Conservation (phyloP, 2,797 vertebrate species). For the Pteronotus mesoamericanus region DNA sequence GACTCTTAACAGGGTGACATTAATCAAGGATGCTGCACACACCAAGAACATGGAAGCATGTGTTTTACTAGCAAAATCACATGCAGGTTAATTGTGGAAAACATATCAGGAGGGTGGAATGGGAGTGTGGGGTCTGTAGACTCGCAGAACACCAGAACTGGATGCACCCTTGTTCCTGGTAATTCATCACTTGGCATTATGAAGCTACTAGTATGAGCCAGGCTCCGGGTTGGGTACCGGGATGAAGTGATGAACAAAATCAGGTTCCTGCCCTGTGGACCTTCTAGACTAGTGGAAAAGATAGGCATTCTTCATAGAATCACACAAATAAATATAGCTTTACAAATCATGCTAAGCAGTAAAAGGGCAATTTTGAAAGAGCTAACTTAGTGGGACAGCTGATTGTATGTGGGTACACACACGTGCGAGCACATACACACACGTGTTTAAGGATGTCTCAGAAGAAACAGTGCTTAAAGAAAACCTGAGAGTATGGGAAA, state of each 20-base stretch:
- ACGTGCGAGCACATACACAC: rapidly evolving
- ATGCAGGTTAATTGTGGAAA: neutral
- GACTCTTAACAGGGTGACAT: neutral
- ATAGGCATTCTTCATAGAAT: neutral
- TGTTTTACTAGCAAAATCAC: neutral
- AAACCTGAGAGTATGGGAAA: neutral
- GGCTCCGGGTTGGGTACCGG: neutral
- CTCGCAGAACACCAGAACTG: neutral
- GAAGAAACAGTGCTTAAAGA: neutral
- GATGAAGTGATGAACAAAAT: neutral
- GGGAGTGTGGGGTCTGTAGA: neutral
- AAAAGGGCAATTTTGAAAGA: neutral
- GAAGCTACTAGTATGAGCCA: neutral
- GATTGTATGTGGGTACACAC: neutral
- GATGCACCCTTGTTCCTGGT: neutral
- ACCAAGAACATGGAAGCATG: neutral
- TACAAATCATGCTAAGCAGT: neutral
- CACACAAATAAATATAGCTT: neutral
- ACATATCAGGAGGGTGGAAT: neutral
- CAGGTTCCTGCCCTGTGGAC: neutral
- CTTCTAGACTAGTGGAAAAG: neutral
- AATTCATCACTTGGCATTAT: neutral
- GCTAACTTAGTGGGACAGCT: neutral
- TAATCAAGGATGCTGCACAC: neutral
- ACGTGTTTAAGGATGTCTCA: neutral